These are phyloP conservation scores for Tachyglossus aculeatus DNA, from an alignment of 2,797 vertebrate species.

Conservation along the genomic window DNA sequence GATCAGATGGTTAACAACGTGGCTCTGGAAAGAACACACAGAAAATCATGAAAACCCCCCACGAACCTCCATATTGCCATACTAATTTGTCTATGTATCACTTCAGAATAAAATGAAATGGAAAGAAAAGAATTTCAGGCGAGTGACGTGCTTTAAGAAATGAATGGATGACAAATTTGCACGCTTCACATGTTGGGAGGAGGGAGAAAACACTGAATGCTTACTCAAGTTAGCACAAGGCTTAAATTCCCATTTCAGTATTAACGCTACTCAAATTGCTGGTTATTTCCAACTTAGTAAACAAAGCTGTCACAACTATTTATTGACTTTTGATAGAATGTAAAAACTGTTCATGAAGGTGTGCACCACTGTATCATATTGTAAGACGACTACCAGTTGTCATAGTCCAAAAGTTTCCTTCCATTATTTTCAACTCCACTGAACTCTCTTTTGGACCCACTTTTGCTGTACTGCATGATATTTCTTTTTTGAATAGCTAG, in stretches of 20 bases:
- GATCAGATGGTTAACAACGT: background rate
- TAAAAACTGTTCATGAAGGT: no score
- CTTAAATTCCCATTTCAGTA: background rate
- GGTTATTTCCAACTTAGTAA: background rate
- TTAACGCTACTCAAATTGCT: background rate
- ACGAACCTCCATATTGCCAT: background rate
- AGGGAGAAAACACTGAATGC: background rate
- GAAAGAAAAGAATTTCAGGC: background rate
- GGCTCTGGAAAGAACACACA: background rate
- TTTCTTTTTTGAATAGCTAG: constrained; percentile 36
- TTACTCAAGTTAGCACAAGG: background rate
- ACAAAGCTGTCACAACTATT: no score
- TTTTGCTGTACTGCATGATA: background rate
- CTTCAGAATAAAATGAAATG: background rate
- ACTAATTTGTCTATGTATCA: background rate
- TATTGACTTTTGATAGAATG: no score
- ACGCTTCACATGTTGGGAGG: background rate
- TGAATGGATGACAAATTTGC: background rate
- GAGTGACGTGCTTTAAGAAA: constrained; percentile 1
- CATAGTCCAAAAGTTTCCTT: background rate
- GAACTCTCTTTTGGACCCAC: constrained; percentile 42
- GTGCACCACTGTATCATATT: no score
- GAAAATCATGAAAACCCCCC: background rate
- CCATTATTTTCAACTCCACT: constrained; percentile 26
- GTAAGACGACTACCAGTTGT: no score